A percentile compares a stretch with the other conserved stretches of the same genome.
These are phyloP conservation scores for Callospermophilus lateralis DNA, from an alignment of 2,113 vertebrate species.

Conservation along the genomic window DNA sequence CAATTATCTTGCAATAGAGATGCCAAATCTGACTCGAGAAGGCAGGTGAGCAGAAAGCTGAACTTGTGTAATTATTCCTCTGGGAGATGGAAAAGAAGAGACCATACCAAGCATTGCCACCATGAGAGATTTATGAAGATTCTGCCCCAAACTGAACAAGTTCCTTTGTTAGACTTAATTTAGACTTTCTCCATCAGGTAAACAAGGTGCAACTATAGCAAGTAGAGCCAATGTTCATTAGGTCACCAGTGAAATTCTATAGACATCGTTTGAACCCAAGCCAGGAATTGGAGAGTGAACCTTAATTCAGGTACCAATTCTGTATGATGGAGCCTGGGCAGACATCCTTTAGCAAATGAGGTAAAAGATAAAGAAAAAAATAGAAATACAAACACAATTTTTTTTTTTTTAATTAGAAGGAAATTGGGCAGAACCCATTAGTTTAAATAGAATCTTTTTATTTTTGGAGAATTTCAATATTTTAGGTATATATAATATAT, in stretches of 20 bases:
- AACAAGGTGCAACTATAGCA: neutral
- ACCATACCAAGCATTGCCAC: neutral
- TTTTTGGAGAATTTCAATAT: slow-evolving; percentile 2
- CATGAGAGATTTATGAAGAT: slow-evolving; percentile 10
- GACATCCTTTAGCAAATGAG: neutral
- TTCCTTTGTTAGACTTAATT: slow-evolving; percentile 11
- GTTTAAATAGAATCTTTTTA: slow-evolving; percentile 18
- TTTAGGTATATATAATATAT: neutral
- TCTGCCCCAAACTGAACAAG: neutral
- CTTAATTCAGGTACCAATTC: neutral
- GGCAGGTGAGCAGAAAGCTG: slow-evolving; percentile 84
- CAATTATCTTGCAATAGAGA: slow-evolving; percentile 80
- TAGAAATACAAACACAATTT: neutral
- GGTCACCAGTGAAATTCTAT: neutral
- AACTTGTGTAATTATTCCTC: slow-evolving; percentile 78
- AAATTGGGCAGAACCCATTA: neutral
- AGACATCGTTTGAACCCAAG: neutral
- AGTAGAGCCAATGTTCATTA: neutral
- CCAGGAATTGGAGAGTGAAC: neutral
- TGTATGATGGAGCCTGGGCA: neutral
- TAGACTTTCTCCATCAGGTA: neutral
- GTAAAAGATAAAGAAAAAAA: neutral
- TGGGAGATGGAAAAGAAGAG: slow-evolving; percentile 65
- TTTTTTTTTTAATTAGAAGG: neutral
- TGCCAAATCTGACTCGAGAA: slow-evolving; percentile 73